Evolutionary conservation across 2,888 invertebrate species (phyloP).

Genomic region (Andricus curvator): DNA sequence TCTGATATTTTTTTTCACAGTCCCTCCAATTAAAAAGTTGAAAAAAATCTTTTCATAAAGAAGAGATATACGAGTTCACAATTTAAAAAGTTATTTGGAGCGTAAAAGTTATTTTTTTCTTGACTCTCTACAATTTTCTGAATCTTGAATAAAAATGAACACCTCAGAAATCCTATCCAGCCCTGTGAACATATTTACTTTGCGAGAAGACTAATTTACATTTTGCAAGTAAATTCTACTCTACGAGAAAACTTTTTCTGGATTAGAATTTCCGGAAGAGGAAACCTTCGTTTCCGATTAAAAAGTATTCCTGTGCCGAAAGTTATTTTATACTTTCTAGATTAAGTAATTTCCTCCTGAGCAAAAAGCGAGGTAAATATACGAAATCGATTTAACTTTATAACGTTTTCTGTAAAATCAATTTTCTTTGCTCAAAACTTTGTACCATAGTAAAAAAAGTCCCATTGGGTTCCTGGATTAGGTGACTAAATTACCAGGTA

Average conservation of each 20-base stretch:
- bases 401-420: not conserved
- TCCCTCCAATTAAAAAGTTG: not conserved
- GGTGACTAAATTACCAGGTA: no score
- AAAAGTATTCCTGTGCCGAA: not conserved
- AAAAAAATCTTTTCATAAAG: not conserved
- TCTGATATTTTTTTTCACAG: no score
- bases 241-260: not conserved
- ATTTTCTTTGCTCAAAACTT: not conserved
- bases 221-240: not conserved
- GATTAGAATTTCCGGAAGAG: not conserved
- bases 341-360: not conserved
- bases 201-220: conserved; percentile 7
- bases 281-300: not conserved
- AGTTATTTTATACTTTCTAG: conserved; percentile 2
- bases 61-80: no score
- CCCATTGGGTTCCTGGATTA: no score
- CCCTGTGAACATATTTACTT: conserved; percentile 6
- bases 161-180: not conserved
- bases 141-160: not conserved
- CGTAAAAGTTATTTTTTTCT: not conserved
- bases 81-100: no score
- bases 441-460: no score
- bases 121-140: not conserved
- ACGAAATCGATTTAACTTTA: not conserved
- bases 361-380: not conserved